A percentile compares a stretch with the other conserved stretches of the same genome.
These are phyloP conservation scores for Aurelia coerulea DNA, from an alignment of 30 jellyfish, hydroid and myxozoan genomes.

Conservation along the genomic window DNA sequence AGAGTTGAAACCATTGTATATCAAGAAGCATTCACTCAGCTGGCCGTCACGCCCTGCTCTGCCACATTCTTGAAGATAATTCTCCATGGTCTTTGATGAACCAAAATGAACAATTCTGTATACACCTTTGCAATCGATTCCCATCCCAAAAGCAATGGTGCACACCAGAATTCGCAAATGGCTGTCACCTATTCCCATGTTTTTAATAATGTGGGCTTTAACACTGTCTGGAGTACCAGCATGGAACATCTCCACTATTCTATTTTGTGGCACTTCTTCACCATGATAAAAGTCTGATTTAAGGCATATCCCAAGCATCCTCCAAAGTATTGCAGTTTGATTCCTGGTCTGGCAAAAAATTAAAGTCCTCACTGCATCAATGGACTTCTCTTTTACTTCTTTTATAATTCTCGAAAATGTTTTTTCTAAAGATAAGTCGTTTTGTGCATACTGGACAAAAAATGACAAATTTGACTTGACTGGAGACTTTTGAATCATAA, in stretches of 20 bases:
- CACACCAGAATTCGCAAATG: background rate
- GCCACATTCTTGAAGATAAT: no score
- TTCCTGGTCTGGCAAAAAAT: no score
- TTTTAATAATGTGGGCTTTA: background rate
- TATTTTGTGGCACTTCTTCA: background rate
- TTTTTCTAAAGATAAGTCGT: no score
- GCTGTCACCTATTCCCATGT: background rate
- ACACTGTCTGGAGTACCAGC: constrained; percentile 5
- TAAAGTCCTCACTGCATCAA: no score
- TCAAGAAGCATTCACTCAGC: background rate
- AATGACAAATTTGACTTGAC: no score
- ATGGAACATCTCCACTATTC: background rate
- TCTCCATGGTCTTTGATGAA: no score
- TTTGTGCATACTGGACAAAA: no score
- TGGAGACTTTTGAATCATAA: no score
- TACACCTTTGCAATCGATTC: constrained; percentile 15
- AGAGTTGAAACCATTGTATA: constrained; percentile 3
- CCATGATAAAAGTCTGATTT: background rate
- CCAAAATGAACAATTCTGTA: constrained; percentile 24
- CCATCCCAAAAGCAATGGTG: constrained; percentile 17
- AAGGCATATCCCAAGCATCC: background rate
- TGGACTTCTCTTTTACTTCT: no score
- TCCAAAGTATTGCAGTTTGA: no score
- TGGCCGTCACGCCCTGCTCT: no score
- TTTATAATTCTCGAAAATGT: no score